Evolutionary conservation across 2,113 vertebrate species (phyloP), one percentile per base, ranked within the genome.

Genomic region (Oryzias javanicus): DNA sequence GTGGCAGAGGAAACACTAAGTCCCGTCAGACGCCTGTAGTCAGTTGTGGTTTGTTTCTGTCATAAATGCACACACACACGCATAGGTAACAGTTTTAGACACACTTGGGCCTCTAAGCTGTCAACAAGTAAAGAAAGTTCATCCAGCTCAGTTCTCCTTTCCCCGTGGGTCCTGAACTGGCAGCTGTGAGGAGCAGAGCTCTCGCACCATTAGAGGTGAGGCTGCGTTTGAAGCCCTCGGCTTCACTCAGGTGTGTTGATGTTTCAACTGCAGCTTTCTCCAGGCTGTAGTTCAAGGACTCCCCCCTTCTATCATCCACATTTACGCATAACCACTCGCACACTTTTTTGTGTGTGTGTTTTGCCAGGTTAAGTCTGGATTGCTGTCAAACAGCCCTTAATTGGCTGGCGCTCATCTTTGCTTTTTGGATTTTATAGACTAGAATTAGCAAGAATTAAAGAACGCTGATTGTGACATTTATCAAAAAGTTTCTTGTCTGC

Each of bases 41-140:
- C 82, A 72, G 63, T 63, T 56, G 70, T 68, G 70, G 78, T 79
- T 74, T 64, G 73, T 75, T 53, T 83, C 64, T 74, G 74, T 76
- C 54, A 72, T 51, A 49, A 24, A 59, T 55, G 15, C 49, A 24
- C 25, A 44, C 52, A 66, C 42, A 61, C 58, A 72, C 48, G 55
- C 46, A 42, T 35, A 79, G 46, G 55, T 71, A 75, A 67, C 18
- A 44, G 55, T 64, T 35, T 76, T 54, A 64, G 64, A 64, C 63
- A 55, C 81, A 79, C 77, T 67, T 44, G 65, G 74, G 77, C 77
- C 73, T 76, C 74, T 72, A 82, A 60, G 29, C 72, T 88, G 79
- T 84, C 83, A 81, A 60, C 70, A 81, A 79, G 78, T 67, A 70
- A 78, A 66, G 71, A 81, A 79, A 84, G 83, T 81, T 83, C 79